phyloP scores from a whole-genome alignment of 2,888 invertebrate species.

The Epinotia bilunana region DNA sequence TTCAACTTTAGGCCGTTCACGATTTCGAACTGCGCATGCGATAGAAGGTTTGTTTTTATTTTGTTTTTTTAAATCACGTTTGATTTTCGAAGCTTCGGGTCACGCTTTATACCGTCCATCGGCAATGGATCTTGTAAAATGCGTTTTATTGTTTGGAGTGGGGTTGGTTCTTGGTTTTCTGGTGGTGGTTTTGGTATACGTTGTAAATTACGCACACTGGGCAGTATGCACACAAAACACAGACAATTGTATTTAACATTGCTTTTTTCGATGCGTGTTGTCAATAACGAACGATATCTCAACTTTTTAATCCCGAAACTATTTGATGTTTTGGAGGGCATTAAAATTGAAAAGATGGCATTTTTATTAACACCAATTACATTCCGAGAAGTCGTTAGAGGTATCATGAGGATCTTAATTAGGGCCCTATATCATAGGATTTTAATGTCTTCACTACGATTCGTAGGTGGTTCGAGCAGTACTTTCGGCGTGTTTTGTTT shows the following conservation, averaged over 20 bases:
- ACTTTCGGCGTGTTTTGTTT: constrained; percentile 19
- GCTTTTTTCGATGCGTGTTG: constrained; percentile 1
- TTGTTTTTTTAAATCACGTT: constrained; percentile 54
- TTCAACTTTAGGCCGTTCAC: constrained; percentile 90
- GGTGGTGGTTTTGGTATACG: constrained; percentile 36
- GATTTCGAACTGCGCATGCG: constrained; percentile 90
- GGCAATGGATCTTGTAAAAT: constrained; percentile 26
- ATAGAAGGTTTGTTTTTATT: constrained; percentile 86
- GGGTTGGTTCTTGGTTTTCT: constrained; percentile 11
- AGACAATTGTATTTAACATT: background rate
- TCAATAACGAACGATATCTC: constrained; percentile 34
- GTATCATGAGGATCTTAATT: constrained; percentile 51
- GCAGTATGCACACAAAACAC: background rate
- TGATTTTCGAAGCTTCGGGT: constrained; percentile 32
- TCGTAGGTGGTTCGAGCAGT: constrained; percentile 7
- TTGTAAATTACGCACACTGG: constrained; percentile 25
- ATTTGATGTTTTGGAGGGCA: constrained; percentile 40
- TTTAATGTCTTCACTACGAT: constrained; percentile 30
- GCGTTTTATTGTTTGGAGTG: constrained; percentile 8
- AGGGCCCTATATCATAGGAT: constrained; percentile 54
- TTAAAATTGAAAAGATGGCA: constrained; percentile 26
- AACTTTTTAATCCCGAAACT: constrained; percentile 23
- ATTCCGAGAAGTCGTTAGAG: constrained; percentile 49
- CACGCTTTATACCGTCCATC: constrained; percentile 32
- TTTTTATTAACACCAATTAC: constrained; percentile 44